Percentiles rank a stretch among this genome's conserved stretches.
Evolutionary conservation across 2,113 vertebrate genomes (phyloP).

Genomic region (Mionectes macconnelli): DNA sequence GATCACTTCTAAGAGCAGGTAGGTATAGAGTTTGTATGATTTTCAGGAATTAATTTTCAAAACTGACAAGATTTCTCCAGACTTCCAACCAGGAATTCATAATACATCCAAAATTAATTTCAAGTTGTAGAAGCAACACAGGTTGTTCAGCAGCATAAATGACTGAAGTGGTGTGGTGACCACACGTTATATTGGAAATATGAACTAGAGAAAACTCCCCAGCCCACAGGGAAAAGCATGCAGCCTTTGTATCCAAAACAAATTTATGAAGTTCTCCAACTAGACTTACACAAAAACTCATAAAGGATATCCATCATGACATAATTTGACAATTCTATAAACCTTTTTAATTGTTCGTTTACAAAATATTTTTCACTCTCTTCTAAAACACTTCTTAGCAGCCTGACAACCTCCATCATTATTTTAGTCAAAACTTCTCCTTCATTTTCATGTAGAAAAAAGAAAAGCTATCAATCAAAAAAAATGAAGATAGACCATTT

Average conservation of each 20-base stretch:
- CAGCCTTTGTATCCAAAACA: not conserved
- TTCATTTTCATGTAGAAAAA: not conserved
- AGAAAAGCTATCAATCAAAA: not conserved
- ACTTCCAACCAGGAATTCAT: conserved; percentile 3
- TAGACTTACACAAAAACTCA: not conserved
- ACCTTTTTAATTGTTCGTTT: not conserved
- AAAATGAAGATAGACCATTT: not conserved
- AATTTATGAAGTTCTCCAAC: not conserved
- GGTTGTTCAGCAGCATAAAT: not conserved
- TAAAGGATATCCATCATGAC: not conserved
- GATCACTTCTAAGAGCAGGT: conserved; percentile 25
- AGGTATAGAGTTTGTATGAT: not conserved
- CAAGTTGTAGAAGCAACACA: not conserved
- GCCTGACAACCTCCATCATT: not conserved
- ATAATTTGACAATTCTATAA: not conserved
- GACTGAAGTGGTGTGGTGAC: not conserved
- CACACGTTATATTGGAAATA: not conserved
- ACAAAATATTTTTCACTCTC: not conserved
- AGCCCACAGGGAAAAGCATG: not conserved
- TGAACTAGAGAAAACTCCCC: not conserved
- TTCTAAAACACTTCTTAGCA: not conserved
- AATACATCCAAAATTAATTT: not conserved
- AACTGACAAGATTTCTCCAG: conserved; percentile 10
- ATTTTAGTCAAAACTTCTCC: not conserved
- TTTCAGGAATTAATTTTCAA: conserved; percentile 40